Percentiles rank a stretch among this genome's conserved stretches.
Evolutionary conservation across 2,113 vertebrate genomes (phyloP).

Genomic region (Gymnogyps californianus): DNA sequence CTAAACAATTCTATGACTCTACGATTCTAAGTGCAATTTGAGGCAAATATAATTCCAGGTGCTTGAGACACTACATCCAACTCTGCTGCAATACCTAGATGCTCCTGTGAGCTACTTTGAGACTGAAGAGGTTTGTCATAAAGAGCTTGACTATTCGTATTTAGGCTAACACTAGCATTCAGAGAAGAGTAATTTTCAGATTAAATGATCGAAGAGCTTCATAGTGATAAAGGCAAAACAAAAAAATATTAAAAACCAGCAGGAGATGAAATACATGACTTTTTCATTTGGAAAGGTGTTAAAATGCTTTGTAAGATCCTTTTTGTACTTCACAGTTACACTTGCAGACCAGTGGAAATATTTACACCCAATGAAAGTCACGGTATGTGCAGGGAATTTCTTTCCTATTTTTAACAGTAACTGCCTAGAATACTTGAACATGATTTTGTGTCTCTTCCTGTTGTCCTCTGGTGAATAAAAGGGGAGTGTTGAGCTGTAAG

Average conservation of each 20-base stretch:
- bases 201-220: not conserved
- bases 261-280: not conserved
- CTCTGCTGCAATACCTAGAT: not conserved
- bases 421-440: not conserved
- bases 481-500: not conserved
- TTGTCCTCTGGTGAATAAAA: not conserved
- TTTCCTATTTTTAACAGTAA: not conserved
- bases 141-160: not conserved
- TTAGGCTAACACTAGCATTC: not conserved
- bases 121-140: not conserved
- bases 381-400: rapidly evolving
- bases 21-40: not conserved
- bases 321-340: not conserved
- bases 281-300: not conserved
- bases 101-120: not conserved
- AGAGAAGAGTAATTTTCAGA: not conserved
- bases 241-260: not conserved
- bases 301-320: not conserved
- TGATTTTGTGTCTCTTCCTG: not conserved
- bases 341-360: not conserved
- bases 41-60: not conserved
- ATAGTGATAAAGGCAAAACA: not conserved
- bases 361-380: not conserved
- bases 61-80: not conserved
- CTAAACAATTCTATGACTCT: no score